These are phyloP conservation scores for Nebria brevicollis DNA, from an alignment of 2,888 invertebrate genomes.

Conservation along the genomic window DNA sequence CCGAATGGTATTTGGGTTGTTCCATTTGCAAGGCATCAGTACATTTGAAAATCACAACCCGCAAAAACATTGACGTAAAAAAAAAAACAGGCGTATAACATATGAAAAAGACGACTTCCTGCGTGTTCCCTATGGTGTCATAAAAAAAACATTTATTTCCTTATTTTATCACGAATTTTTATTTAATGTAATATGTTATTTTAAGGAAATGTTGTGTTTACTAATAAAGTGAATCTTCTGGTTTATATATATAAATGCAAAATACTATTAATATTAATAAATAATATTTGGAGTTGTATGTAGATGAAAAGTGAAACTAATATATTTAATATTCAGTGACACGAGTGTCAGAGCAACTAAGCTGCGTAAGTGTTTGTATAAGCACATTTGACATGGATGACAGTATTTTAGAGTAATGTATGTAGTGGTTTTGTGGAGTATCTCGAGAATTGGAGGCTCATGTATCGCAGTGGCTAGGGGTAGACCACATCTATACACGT, in stretches of 20 bases:
- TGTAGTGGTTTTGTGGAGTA: background rate
- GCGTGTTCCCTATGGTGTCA: background rate
- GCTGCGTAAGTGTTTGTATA: background rate
- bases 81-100: background rate
- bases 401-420: background rate
- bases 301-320: background rate
- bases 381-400: background rate
- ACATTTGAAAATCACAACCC: conserved; percentile 33
- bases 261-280: background rate
- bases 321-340: background rate
- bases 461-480: background rate
- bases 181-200: too few species aligned
- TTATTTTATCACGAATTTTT: too few species aligned
- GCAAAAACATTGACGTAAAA: conserved; percentile 17
- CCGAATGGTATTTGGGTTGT: conserved; percentile 2
- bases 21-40: conserved; percentile 29
- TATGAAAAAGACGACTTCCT: background rate
- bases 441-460: background rate
- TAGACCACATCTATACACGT: background rate
- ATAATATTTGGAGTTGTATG: background rate
- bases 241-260: background rate
- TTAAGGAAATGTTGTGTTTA: too few species aligned
- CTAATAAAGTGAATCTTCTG: too few species aligned
- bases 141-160: too few species aligned
- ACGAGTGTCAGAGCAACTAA: background rate